Percentiles rank a stretch among this genome's conserved stretches.
These are phyloP conservation scores for Lepisosteus osseus DNA, from an alignment of 2,113 vertebrate species.

Conservation along the genomic window DNA sequence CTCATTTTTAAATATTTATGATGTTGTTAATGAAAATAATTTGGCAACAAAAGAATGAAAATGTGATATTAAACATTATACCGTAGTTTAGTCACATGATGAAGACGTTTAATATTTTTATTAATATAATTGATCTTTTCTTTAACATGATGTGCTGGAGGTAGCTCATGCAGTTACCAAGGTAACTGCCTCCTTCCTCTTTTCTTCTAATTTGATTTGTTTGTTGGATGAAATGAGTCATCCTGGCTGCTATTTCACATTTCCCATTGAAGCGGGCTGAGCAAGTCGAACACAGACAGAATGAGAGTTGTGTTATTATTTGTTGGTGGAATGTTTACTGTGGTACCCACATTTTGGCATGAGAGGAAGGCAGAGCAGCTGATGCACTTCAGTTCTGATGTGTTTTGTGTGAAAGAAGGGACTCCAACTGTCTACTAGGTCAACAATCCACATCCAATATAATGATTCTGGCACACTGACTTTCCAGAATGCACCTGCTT, in stretches of 20 bases:
- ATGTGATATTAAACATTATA: too few relatives aligned
- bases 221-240: conserved; percentile 65
- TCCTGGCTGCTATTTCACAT: conserved; percentile 52
- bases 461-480: not conserved
- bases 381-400: not conserved
- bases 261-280: conserved; percentile 34
- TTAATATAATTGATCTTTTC: conserved; percentile 16
- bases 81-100: too few relatives aligned
- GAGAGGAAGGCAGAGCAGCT: not conserved
- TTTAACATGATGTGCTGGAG: conserved; percentile 35
- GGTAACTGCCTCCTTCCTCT: conserved; percentile 72
- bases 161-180: conserved; percentile 75
- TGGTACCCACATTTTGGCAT: not conserved
- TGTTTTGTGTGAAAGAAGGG: not conserved
- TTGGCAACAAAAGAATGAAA: too few relatives aligned
- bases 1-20: too few relatives aligned
- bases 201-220: conserved; percentile 67
- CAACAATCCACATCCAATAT: not conserved
- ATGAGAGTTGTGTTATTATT: not conserved
- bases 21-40: too few relatives aligned
- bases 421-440: not conserved
- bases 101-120: conserved; percentile 1
- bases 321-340: not conserved
- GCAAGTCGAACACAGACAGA: not conserved
- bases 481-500: not conserved